These are phyloP conservation scores for Stenichneumon culpator DNA, from an alignment of 2,888 invertebrate species.

Conservation along the genomic window DNA sequence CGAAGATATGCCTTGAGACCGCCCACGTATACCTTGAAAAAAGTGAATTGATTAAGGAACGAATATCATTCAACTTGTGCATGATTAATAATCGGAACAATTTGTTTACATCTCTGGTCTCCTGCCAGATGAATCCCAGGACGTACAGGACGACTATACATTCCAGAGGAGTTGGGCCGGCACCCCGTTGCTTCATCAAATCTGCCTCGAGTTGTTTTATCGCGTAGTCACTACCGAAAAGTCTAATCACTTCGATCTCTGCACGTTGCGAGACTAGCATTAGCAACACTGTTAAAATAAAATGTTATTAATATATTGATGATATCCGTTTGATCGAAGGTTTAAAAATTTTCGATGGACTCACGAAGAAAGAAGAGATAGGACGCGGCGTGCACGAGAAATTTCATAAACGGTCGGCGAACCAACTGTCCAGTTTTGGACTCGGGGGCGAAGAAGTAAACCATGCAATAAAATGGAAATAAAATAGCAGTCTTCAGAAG, in stretches of 20 bases:
- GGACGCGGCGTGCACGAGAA: constrained; percentile 96
- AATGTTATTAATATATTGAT: neutral
- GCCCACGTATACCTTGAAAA: constrained; percentile 89
- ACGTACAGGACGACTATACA: constrained; percentile 94
- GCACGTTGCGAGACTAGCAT: constrained; percentile 97
- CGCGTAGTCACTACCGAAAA: constrained; percentile 91
- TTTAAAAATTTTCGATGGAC: constrained; percentile 82
- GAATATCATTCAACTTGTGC: constrained; percentile 3
- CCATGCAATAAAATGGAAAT: constrained; percentile 94
- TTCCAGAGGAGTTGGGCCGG: constrained; percentile 94
- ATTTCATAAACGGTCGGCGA: constrained; percentile 98
- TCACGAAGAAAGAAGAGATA: constrained; percentile 97
- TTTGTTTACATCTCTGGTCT: constrained; percentile 90
- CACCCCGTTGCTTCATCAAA: constrained; percentile 92
- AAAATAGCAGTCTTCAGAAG: constrained; percentile 91
- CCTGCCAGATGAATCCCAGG: constrained; percentile 96
- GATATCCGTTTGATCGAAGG: constrained; percentile 3
- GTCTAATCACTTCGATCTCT: constrained; percentile 91
- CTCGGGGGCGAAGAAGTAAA: constrained; percentile 95
- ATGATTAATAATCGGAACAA: neutral
- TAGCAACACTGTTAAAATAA: constrained; percentile 90
- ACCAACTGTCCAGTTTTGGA: constrained; percentile 93
- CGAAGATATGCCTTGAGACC: constrained; percentile 95
- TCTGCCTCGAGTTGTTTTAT: constrained; percentile 88
- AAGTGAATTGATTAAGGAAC: constrained; percentile 21